Base-by-base conservation (phyloP, 2,113 vertebrate genomes). In the Sitta europaea region DNA sequence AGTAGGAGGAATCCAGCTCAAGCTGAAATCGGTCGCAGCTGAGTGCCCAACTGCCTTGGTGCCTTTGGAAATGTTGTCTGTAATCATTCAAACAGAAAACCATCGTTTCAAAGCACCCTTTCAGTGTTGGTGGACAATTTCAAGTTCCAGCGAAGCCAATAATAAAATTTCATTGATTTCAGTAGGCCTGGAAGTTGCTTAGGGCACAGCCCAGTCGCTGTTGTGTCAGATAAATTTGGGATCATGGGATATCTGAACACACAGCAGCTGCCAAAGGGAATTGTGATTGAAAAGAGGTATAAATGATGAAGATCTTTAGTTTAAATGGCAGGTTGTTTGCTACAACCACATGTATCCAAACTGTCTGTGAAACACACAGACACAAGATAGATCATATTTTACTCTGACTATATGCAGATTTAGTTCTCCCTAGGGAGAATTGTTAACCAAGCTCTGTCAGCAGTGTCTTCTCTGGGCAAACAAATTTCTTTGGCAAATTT, bases 31-130 rank as follows among this genome's bases (percentile, higher is more conserved):
- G 19, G 83, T 77, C 2, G 1, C 87, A 89, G 82, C 9, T 4
- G 8, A 95, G 88, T 76, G 90, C 70, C 80, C 67, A 25, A 55
- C 65, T 89, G 58, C 79, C 50, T 38, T 55, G 61, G 89, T 94
- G 90, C 94, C 89, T 95, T 82, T 93, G 92, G 76, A 95, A 95
- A 53, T 53, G 38, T 50, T 82, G 48, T 43, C 51, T 78, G 4
- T 84, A 91, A 86, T 90, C 76, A 58, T 70, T 85, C 85, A 82
- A 84, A 93, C 58, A 96, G 62, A 82, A 95, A 86, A 93, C 67
- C 82, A 0, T 91, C 9, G 77, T 94, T 89, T 85, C 72, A 72
- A 87, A 84, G 72, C 57, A 51, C 65, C 80, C 84, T 91, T 51
- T 77, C 16, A 6, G 71, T 84, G 65, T 86, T 2, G 0, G 67